These are phyloP conservation scores for Gymnodraco acuticeps DNA, from an alignment of 2,797 vertebrate genomes.

Conservation along the genomic window DNA sequence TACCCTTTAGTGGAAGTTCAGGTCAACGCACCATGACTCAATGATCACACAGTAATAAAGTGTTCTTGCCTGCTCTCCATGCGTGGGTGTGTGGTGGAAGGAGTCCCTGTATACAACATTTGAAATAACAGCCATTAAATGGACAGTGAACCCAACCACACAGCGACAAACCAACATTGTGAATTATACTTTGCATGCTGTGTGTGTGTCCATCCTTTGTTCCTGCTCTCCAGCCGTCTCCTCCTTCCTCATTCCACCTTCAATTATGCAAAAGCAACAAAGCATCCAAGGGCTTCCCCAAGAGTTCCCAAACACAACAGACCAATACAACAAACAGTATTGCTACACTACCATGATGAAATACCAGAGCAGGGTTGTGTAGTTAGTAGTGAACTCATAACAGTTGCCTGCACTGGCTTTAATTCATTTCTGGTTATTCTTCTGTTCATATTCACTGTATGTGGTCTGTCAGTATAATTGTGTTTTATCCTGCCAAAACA, in stretches of 20 bases:
- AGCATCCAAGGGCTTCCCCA: not conserved
- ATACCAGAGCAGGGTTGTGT: not conserved
- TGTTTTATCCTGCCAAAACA: not conserved
- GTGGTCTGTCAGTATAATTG: not conserved
- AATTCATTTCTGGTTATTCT: not conserved
- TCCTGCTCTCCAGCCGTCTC: not conserved
- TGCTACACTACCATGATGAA: not conserved
- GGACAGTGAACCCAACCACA: not conserved
- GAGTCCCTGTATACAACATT: not conserved
- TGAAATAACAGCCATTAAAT: not conserved
- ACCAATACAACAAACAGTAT: not conserved
- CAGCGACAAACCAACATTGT: not conserved
- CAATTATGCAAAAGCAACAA: not conserved
- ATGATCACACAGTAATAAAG: not conserved
- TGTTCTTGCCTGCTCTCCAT: slow-evolving; percentile 8
- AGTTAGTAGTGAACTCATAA: not conserved
- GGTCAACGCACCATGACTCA: not conserved
- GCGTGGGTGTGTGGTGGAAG: not conserved
- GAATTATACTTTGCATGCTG: slow-evolving; percentile 20
- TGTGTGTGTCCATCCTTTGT: slow-evolving; percentile 5
- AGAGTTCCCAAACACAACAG: not conserved
- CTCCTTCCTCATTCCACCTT: not conserved
- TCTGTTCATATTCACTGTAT: not conserved
- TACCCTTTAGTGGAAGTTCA: not conserved
- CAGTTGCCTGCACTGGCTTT: not conserved